Evolutionary conservation across 2,113 vertebrate genomes (phyloP).

Genomic region (Indri indri): DNA sequence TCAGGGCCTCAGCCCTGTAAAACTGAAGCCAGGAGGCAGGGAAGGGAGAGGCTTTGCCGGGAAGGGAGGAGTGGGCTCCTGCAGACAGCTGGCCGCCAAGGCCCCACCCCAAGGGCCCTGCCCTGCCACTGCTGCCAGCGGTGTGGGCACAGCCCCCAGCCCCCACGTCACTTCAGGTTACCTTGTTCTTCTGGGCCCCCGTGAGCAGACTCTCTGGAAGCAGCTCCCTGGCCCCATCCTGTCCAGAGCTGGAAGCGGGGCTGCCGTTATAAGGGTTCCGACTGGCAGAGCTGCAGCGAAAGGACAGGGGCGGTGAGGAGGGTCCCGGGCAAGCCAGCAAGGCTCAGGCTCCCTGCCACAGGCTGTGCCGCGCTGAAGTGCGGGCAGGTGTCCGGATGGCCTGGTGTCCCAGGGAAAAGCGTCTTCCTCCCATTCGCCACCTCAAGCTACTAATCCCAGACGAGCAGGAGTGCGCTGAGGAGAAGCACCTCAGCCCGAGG

Average conservation of each 20-base stretch:
- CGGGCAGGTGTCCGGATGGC: neutral
- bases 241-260: neutral
- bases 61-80: neutral
- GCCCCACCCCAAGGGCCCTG: fast-evolving
- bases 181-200: slow-evolving; percentile 69
- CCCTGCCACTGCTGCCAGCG: neutral
- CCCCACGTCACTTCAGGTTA: slow-evolving; percentile 44
- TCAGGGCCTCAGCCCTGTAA: neutral
- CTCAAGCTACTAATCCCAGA: neutral
- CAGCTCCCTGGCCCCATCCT: slow-evolving; percentile 10
- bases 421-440: neutral
- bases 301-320: neutral
- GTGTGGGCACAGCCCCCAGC: neutral
- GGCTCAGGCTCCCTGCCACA: neutral
- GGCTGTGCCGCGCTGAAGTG: neutral
- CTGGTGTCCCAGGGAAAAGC: neutral
- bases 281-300: slow-evolving; percentile 64
- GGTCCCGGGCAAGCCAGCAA: neutral
- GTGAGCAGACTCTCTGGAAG: neutral
- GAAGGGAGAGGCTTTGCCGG: neutral
- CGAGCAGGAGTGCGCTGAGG: neutral
- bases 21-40: neutral
- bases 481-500: neutral
- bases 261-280: neutral
- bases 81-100: neutral